A percentile compares a stretch with the other conserved stretches of the same genome.
Evolutionary conservation across 2,888 invertebrate genomes (phyloP).

Genomic region (Cheilosia vulpina): DNA sequence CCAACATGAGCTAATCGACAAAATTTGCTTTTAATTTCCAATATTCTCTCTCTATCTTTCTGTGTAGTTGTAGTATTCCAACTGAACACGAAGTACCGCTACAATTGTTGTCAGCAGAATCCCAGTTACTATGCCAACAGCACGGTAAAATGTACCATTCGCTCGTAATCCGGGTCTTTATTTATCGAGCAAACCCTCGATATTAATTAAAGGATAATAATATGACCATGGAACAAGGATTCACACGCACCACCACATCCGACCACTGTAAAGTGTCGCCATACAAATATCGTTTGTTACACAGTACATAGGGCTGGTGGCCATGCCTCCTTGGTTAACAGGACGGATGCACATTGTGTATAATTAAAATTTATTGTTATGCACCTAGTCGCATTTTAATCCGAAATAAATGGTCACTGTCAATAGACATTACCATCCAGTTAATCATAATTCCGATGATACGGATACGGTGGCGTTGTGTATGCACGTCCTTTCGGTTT

Average conservation of each 20-base stretch:
- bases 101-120: constrained; percentile 6
- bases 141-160: constrained; percentile 2
- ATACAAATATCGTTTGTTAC: neutral
- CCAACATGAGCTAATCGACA: constrained; percentile 24
- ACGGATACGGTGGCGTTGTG: neutral
- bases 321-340: neutral
- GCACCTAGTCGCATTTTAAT: constrained; percentile 55
- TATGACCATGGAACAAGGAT: constrained; percentile 32
- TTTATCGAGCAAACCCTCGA: constrained; percentile 50
- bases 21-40: constrained; percentile 54
- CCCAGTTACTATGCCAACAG: neutral
- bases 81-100: neutral
- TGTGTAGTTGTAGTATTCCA: neutral
- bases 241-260: constrained; percentile 8
- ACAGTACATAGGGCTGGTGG: neutral
- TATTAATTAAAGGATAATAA: constrained; percentile 70
- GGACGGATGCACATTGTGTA: neutral
- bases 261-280: neutral
- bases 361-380: constrained; percentile 48
- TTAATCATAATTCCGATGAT: constrained; percentile 49
- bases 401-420: constrained; percentile 41
- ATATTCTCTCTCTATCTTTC: constrained; percentile 35
- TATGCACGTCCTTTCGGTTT: constrained; percentile 1
- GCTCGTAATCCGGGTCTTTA: constrained; percentile 46
- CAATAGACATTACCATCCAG: constrained; percentile 48